Evolutionary conservation across 2,797 vertebrate genomes (phyloP).

Genomic region (Poecile montanus): DNA sequence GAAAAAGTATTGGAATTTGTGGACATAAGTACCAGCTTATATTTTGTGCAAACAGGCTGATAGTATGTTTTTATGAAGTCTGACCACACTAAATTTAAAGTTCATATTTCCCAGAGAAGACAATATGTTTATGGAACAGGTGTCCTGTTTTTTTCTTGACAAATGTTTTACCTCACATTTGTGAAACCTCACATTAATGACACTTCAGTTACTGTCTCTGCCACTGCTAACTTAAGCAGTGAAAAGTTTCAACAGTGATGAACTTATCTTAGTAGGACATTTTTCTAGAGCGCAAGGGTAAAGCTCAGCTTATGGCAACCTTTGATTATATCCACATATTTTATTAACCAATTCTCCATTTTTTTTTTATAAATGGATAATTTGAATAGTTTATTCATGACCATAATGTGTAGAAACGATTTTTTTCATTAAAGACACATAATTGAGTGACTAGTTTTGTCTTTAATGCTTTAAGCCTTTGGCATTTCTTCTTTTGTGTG

Average conservation of each 20-base stretch:
- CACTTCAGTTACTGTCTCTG: neutral
- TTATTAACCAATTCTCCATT: neutral
- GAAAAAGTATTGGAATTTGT: neutral
- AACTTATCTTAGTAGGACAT: neutral
- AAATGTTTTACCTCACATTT: neutral
- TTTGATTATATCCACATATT: neutral
- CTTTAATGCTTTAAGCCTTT: neutral
- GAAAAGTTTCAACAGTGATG: neutral
- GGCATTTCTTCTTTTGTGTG: neutral
- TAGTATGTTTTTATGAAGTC: neutral
- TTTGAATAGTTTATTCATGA: neutral
- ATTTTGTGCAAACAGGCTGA: neutral
- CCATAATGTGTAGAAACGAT: neutral
- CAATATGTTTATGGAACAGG: neutral
- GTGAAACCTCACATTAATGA: neutral
- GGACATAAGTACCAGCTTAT: neutral
- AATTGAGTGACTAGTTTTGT: neutral
- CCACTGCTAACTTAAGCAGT: neutral
- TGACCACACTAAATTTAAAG: neutral
- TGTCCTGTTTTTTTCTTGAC: neutral
- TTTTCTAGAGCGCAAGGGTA: rapidly evolving
- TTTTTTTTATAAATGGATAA: neutral
- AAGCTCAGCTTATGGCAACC: neutral
- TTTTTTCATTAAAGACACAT: neutral
- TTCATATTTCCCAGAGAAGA: neutral